Conservation (phyloP, 2,113 vertebrate genomes). For the Seriola dumerili region DNA sequence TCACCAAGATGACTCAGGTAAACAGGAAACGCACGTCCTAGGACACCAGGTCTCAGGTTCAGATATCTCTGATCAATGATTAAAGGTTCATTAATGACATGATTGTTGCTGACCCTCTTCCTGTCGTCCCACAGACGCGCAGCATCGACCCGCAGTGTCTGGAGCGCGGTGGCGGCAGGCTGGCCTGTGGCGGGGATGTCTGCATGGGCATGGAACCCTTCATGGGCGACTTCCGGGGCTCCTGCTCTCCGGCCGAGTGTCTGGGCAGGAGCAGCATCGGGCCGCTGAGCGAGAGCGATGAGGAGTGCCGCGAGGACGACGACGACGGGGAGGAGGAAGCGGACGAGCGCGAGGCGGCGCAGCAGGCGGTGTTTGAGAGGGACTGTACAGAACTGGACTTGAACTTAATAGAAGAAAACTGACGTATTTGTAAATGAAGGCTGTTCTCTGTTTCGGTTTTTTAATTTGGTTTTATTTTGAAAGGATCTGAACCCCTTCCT, state of each 20-base stretch:
- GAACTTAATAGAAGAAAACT: conserved; percentile 92
- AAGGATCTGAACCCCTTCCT: conserved; percentile 35
- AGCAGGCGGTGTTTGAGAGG: conserved; percentile 90
- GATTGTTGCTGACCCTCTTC: not conserved
- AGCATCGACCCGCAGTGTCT: conserved; percentile 84
- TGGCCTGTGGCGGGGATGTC: conserved; percentile 80
- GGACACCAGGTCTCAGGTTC: too few relatives aligned
- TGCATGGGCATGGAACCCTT: conserved; percentile 84
- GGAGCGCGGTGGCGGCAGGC: conserved; percentile 82
- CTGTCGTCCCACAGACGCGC: conserved; percentile 76
- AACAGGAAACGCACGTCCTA: too few relatives aligned
- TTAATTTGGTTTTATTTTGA: conserved; percentile 57
- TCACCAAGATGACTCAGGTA: conserved; percentile 92
- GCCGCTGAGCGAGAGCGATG: conserved; percentile 92
- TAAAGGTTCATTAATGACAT: too few relatives aligned
- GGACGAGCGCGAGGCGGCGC: conserved; percentile 82
- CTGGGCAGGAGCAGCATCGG: conserved; percentile 88
- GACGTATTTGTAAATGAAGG: conserved; percentile 80
- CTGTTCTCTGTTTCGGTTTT: conserved; percentile 56
- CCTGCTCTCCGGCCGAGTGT: conserved; percentile 88
- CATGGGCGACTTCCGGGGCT: conserved; percentile 83
- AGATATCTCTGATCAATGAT: too few relatives aligned
- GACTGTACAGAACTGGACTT: conserved; percentile 92
- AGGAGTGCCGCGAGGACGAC: conserved; percentile 85
- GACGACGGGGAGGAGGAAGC: conserved; percentile 80